A percentile compares a stretch with the other conserved stretches of the same genome.
Evolutionary conservation across 2,113 vertebrate genomes (phyloP).

Genomic region (Oryzias javanicus): DNA sequence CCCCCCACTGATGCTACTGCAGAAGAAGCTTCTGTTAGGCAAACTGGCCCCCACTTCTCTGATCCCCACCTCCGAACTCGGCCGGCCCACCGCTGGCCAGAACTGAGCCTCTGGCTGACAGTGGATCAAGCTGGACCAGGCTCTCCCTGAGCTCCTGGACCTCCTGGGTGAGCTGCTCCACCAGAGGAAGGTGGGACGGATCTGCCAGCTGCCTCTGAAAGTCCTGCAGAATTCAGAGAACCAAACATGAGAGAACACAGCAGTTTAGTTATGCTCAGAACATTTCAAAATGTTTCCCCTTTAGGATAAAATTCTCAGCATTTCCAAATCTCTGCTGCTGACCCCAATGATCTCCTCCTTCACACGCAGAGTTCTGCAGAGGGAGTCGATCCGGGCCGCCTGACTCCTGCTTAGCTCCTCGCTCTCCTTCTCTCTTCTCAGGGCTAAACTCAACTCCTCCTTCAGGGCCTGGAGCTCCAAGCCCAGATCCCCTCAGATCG

Average conservation of each 20-base stretch:
- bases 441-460: conserved; percentile 84
- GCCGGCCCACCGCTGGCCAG: conserved; percentile 64
- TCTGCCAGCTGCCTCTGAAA: conserved; percentile 86
- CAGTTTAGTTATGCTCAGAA: too few relatives aligned
- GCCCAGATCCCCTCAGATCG: conserved; percentile 7
- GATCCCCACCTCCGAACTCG: conserved; percentile 92
- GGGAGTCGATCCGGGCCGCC: conserved; percentile 77
- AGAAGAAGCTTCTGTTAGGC: conserved; percentile 75
- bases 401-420: conserved; percentile 84
- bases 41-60: conserved; percentile 82
- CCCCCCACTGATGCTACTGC: conserved; percentile 38
- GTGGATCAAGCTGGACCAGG: conserved; percentile 62
- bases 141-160: conserved; percentile 84
- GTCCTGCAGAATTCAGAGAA: conserved; percentile 72
- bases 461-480: conserved; percentile 72
- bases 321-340: conserved; percentile 8
- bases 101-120: conserved; percentile 75
- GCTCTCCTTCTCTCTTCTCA: conserved; percentile 83
- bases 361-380: conserved; percentile 79
- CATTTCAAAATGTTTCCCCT: too few relatives aligned
- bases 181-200: conserved; percentile 81
- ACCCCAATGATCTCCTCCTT: conserved; percentile 91
- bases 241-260: not conserved
- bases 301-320: too few relatives aligned
- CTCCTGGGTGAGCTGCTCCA: conserved; percentile 85